Evolutionary conservation across 30 jellyfish, hydroid and myxozoan genomes (phyloP), one percentile per base, ranked within the genome.

Genomic region (Aurelia sp.): DNA sequence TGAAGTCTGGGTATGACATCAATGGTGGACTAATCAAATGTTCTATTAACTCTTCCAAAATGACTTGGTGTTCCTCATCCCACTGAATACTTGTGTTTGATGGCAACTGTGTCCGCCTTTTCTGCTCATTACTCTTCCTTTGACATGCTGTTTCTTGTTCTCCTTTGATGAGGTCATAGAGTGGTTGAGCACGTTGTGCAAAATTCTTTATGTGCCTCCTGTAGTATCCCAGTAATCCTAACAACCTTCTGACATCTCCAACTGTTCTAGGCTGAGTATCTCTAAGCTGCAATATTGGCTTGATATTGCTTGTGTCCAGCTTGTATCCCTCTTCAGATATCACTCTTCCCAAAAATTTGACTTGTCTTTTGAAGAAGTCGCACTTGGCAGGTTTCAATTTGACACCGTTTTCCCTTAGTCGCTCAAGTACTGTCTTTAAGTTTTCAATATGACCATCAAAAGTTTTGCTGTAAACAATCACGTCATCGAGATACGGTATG

Each of bases 401-500:
- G 20, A 81, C 30, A 20, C 87, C 91, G 24, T 81, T 41, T 81
- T 41, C 24, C 17, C 1, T 16, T 22, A 81, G 74, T 59, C 86
- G 22, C 90, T 30, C 63, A 1, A 40, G 51, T 40, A 40, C 51
- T 40, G 51, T 33, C 41, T 82, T 17, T 17, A 82, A 31, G 50
- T 82, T 86, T 35, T 67, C 77, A 4, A 82, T 67, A 61, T 82
- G 92, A 5, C 40, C 19, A 10, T 82, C 87, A 21, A 80, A 82
- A 17, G 63, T 41, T 52, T 53, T 53, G 35, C 88, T 31, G 65
- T 38, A 84, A 41, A 72, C 80, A 20, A 84, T 70, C n/a, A 53
- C 27, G 47, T 70, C 93, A 51, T 84, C 71, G 38, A 71, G 93
- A 8, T 58, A 72, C 9, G 93, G 93, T 17, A 84, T 70, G 72